A percentile compares a stretch with the other conserved stretches of the same genome.
Conservation (phyloP, 2,888 invertebrate genomes). For the Nomada ferruginata region DNA sequence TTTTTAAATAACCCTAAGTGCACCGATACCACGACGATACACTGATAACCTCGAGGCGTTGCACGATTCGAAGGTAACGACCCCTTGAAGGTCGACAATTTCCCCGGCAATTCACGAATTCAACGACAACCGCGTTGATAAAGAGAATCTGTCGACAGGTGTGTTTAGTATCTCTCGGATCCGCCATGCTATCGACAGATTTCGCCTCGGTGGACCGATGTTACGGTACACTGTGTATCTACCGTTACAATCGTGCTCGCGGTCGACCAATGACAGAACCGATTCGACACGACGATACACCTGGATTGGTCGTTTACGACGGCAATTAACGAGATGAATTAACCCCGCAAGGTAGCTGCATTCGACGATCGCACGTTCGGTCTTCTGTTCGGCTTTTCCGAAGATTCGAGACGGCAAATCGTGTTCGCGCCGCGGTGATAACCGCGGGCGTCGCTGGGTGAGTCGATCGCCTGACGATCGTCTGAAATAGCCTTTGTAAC, state of each 20-base stretch:
- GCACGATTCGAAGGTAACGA: constrained; percentile 34
- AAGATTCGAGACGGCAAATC: constrained; percentile 45
- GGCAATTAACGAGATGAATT: constrained; percentile 70
- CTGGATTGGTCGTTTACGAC: constrained; percentile 63
- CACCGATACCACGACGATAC: constrained; percentile 5
- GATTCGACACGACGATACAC: constrained; percentile 21
- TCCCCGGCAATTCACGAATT: neutral
- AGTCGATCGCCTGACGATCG: constrained; percentile 62
- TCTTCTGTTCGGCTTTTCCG: constrained; percentile 34
- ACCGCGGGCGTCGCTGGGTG: constrained; percentile 57
- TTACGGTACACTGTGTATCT: constrained; percentile 64
- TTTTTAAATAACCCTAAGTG: constrained; percentile 14
- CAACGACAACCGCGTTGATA: neutral
- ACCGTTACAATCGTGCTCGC: constrained; percentile 56
- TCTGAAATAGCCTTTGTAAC: constrained; percentile 63
- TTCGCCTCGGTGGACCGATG: constrained; percentile 41
- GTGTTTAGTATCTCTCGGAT: constrained; percentile 18
- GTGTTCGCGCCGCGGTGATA: constrained; percentile 49
- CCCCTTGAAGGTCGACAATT: neutral
- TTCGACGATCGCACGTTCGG: constrained; percentile 35
- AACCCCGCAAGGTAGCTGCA: constrained; percentile 48
- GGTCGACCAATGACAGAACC: constrained; percentile 57
- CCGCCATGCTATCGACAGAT: constrained; percentile 55
- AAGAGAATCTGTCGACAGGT: neutral
- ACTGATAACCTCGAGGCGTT: neutral